Percentiles rank a stretch among this genome's conserved stretches.
These are phyloP conservation scores for Sebastes elongatus DNA, from an alignment of 2,797 vertebrate species.

Conservation along the genomic window DNA sequence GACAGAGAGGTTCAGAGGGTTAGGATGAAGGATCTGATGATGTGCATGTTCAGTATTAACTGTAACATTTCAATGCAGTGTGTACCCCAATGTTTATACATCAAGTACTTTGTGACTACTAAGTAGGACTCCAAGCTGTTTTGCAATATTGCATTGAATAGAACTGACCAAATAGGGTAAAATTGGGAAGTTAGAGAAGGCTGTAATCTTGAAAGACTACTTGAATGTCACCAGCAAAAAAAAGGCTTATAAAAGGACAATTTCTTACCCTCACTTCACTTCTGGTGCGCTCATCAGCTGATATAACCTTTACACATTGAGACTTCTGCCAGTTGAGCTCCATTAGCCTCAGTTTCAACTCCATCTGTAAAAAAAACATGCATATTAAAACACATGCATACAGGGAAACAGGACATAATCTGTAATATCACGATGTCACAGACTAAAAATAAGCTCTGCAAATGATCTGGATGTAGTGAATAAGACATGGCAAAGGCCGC, in stretches of 20 bases:
- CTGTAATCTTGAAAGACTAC: not conserved
- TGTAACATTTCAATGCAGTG: not conserved
- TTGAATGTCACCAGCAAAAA: not conserved
- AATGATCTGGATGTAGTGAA: not conserved
- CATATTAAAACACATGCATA: not conserved
- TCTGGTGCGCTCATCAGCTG: constrained; percentile 77
- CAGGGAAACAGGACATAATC: not conserved
- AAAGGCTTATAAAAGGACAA: not conserved
- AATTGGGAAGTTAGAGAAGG: not conserved
- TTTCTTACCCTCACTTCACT: constrained; percentile 74
- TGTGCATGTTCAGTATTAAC: not conserved
- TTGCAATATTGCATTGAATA: not conserved
- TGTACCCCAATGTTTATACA: not conserved
- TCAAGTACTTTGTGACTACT: not conserved
- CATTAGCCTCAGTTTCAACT: constrained; percentile 78
- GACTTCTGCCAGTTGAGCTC: constrained; percentile 83
- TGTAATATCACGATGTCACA: not conserved
- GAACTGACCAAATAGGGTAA: not conserved
- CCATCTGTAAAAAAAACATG: constrained; percentile 66
- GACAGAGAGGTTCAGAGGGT: not conserved
- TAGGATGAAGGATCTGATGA: not conserved
- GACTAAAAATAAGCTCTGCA: not conserved
- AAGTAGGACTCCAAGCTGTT: not conserved
- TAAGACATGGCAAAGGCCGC: accelerated
- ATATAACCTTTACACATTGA: constrained; percentile 71